Conservation (phyloP, 2,797 vertebrate genomes). For the Parambassis ranga region DNA sequence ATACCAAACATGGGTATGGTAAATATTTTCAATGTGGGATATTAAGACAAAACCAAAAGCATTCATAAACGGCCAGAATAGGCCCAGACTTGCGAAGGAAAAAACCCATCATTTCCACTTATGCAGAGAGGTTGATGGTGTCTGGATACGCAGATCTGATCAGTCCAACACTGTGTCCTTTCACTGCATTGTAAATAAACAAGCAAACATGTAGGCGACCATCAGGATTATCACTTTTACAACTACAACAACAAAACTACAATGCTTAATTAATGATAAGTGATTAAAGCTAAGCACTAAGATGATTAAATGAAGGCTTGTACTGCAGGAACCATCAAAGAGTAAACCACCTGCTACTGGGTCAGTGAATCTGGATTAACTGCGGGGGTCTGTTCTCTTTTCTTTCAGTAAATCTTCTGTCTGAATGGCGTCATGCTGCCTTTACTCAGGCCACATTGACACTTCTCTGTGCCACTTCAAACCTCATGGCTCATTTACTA, state of each 20-base stretch:
- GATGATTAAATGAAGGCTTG: background rate
- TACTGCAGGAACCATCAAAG: slow-evolving; percentile 2
- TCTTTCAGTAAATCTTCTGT: slow-evolving; percentile 31
- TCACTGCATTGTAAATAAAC: too few relatives aligned
- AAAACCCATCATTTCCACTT: too few relatives aligned
- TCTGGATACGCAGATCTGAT: too few relatives aligned
- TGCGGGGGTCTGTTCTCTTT: slow-evolving; percentile 23
- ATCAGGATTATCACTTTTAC: background rate
- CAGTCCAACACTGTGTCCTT: too few relatives aligned
- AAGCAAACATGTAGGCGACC: background rate
- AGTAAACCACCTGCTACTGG: slow-evolving; percentile 12
- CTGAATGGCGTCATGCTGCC: slow-evolving; percentile 50
- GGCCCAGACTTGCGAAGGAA: too few relatives aligned
- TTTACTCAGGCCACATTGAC: slow-evolving; percentile 29
- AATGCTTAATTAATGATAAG: background rate
- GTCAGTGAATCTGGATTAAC: slow-evolving; percentile 38
- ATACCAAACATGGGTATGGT: too few relatives aligned
- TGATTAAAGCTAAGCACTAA: slow-evolving; percentile 3
- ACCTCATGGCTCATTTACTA: slow-evolving; percentile 50
- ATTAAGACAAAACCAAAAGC: too few relatives aligned
- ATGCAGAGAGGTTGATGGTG: too few relatives aligned
- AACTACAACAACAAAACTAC: too few relatives aligned
- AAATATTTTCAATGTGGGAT: too few relatives aligned
- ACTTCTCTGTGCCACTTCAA: slow-evolving; percentile 32
- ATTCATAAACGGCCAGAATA: too few relatives aligned